Percentiles rank a stretch among this genome's conserved stretches.
These are phyloP conservation scores for Todiramphus saurophagus DNA, from an alignment of 2,113 vertebrate species.

Conservation along the genomic window DNA sequence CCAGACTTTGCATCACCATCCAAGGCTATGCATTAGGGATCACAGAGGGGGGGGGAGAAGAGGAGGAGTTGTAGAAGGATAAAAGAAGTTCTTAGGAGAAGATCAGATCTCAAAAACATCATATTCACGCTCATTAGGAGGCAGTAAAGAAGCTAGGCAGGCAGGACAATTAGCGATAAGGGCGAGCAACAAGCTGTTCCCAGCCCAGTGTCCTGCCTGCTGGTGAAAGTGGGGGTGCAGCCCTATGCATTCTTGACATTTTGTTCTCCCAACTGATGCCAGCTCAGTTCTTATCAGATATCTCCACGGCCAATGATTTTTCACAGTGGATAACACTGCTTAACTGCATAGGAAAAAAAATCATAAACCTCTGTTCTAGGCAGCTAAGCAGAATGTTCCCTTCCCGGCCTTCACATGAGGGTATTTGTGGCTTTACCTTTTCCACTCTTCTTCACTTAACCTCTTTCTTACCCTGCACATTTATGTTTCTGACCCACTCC, in stretches of 20 bases:
- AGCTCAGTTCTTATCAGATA: slow-evolving; percentile 58
- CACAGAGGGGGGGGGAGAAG: neutral
- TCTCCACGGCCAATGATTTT: slow-evolving; percentile 50
- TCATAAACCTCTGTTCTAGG: neutral
- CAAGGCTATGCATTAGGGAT: neutral
- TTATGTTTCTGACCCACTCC: neutral
- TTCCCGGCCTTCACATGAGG: neutral
- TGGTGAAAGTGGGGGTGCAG: slow-evolving; percentile 53
- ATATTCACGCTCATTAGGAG: neutral
- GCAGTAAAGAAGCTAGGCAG: slow-evolving; percentile 37
- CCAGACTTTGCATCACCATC: neutral
- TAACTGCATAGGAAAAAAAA: neutral
- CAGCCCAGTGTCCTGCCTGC: neutral
- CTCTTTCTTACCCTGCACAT: neutral
- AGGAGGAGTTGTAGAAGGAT: neutral
- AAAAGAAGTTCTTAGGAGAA: neutral
- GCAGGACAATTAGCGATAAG: slow-evolving; percentile 31
- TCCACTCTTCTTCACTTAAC: neutral
- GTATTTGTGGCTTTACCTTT: slow-evolving; percentile 17
- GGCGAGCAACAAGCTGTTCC: slow-evolving; percentile 23
- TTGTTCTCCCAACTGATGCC: slow-evolving; percentile 54
- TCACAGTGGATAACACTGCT: neutral
- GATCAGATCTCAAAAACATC: neutral
- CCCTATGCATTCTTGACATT: slow-evolving; percentile 44
- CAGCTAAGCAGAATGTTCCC: slow-evolving; percentile 31